Evolutionary conservation across 2,888 invertebrate species (phyloP), one percentile per base, ranked within the genome.

Genomic region (Latrodectus elegans): DNA sequence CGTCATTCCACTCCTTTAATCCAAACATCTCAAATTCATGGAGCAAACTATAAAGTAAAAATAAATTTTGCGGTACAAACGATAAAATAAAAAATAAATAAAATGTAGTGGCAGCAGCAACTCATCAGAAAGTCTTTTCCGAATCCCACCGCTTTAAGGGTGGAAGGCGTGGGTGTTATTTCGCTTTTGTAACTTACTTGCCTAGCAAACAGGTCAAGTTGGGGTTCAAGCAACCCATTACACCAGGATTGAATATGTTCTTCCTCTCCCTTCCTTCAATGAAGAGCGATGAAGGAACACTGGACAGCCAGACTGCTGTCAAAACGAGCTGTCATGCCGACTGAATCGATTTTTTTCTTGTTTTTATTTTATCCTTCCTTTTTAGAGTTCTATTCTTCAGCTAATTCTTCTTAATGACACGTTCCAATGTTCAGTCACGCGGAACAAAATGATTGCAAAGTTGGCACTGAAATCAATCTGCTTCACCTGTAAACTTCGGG

Each of bases 211-310:
- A 67, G 77, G 77, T 77, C 77, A 77, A 77, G 60, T 49, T 52
- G 38, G 17, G 79, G 71, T 71, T 79, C 79, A 79, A 79, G 55
- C 49, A 79, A 79, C 79, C 79, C 79, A 79, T 79, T 72, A 79
- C 71, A 64, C 26, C 70, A 64, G 71, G 53, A 70, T 53, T 10
- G 79, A 60, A 79, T 72, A 71, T 53, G 79, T 49, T 67, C 65
- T 77, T 65, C 77, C 53, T n/a, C 26, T 26, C 49, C 77, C 77
- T 22, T 77, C 67, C 75, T 38, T 10, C 15, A 67, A 17, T 26
- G 52, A 22, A 12, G 26, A 77, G 55, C n/a, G 15, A 55, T 55
- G 73, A 55, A 73, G 12, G 52, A 55, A 55, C 52, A 8, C 15
- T 12, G 71, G 49, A 14, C 49, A 51, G 26, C 64, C 38, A 75